Base-by-base conservation (phyloP, 2,113 vertebrate genomes). In the Cololabis saira region DNA sequence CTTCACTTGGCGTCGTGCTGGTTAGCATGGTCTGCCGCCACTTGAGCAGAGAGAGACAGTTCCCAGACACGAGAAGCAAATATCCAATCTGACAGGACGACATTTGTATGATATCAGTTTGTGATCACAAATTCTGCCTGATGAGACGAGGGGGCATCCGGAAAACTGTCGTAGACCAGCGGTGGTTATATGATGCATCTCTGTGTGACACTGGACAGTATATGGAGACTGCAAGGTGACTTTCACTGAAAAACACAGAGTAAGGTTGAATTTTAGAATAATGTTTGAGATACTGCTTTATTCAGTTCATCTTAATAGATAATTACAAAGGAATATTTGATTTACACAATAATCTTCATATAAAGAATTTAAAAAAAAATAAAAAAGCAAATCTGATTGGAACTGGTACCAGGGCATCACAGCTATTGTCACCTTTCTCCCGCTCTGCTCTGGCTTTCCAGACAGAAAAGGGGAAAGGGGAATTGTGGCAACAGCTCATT, bases 1-100 rank as follows among this genome's bases (percentile, higher is more conserved):
- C 89, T 90, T 89, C 88, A 76, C 71, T 80, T 83, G 76, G 85
- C 63, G 67, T 81, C 72, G 68, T 68, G 78, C 87, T 80, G 89
- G 82, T 88, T 88, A 87, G 87, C 84, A 84, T 82, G 79, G 77
- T 89, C 81, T 64, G 84, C 74, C 71, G 68, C 74, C 79, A 69
- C 81, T 81, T 40, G 51, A 70, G 83, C 70, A 78, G 70, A 13
- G 60, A 75, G 88, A 88, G 82, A 75, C 81, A 68, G 68, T 65
- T 68, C 63, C 78, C 75, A 74, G 87, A 83, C 71, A 49, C 27
- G 75, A 86, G 65, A 74, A 55, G 76, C 65, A 68, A 67, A 91
- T 87, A 90, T 87, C 59, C 5, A 61, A 83, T 76, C 69, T 86
- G 90, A 90, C 87, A 88, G 62, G 45, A 65, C 66, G 74, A 88